phyloP scores from a whole-genome alignment of 2,113 vertebrate species.

The Pteropus alecto region DNA sequence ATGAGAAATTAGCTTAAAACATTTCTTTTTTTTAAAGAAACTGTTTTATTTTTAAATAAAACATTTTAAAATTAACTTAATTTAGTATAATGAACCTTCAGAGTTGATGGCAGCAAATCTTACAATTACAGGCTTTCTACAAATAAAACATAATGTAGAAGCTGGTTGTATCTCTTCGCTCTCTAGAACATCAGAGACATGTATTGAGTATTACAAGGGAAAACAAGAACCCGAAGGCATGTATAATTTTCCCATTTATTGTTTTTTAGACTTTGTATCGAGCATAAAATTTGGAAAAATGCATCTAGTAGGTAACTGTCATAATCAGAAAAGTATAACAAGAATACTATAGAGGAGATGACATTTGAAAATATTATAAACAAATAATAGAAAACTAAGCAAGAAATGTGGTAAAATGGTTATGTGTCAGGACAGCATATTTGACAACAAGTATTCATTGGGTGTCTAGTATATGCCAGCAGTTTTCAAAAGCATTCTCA shows the following conservation, averaged over 20 bases:
- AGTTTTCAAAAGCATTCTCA: not conserved
- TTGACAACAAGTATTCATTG: not conserved
- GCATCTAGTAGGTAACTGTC: not conserved
- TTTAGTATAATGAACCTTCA: not conserved
- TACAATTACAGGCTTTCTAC: not conserved
- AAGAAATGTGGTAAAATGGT: not conserved
- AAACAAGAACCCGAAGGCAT: not conserved
- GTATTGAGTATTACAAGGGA: not conserved
- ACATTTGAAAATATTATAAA: not conserved
- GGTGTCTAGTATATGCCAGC: not conserved
- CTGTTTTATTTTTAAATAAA: slow-evolving; percentile 2
- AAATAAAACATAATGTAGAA: not conserved
- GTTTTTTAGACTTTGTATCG: not conserved
- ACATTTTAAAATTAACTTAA: not conserved
- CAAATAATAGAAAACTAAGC: not conserved
- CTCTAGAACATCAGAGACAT: not conserved
- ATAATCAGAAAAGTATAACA: not conserved
- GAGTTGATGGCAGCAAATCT: not conserved
- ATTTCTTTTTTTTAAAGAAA: not conserved
- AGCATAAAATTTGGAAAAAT: not conserved
- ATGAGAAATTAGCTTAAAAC: not conserved
- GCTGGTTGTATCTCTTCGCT: not conserved
- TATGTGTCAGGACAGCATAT: not conserved
- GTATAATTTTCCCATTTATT: not conserved
- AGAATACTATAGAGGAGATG: not conserved